These are phyloP conservation scores for Cichlasoma orientale DNA, from an alignment of 2,797 vertebrate species.

Conservation along the genomic window DNA sequence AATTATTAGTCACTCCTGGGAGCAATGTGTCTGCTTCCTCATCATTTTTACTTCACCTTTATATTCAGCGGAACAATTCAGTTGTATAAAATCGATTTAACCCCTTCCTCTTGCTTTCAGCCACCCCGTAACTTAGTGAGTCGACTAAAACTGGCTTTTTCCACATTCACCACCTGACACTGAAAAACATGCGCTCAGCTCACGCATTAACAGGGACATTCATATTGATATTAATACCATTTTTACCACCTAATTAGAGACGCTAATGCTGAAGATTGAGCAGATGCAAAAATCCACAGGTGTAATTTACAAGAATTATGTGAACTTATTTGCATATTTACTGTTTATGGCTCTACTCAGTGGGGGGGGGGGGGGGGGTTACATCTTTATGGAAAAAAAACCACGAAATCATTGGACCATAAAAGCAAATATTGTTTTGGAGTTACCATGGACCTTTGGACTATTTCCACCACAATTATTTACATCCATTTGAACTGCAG, in stretches of 20 bases:
- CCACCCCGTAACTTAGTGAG: background rate
- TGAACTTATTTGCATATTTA: background rate
- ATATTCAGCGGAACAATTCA: constrained; percentile 9
- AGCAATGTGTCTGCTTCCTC: constrained; percentile 24
- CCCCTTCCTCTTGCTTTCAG: constrained; percentile 9
- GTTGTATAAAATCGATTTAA: constrained; percentile 19
- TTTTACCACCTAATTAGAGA: background rate
- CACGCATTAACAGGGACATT: background rate
- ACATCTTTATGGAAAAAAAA: constrained; percentile 3
- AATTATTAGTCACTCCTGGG: constrained; percentile 35
- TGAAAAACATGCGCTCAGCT: background rate
- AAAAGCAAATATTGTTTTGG: background rate
- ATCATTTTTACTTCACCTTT: constrained; percentile 35
- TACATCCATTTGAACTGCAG: constrained; percentile 11
- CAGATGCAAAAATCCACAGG: background rate
- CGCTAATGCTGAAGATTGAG: background rate
- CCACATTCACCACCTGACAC: background rate
- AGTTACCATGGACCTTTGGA: background rate
- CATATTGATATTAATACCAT: background rate
- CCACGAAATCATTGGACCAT: background rate
- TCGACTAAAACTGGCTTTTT: background rate
- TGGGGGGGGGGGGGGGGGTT: background rate
- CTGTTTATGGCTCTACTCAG: background rate
- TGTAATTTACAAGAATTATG: background rate
- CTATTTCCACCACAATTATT: constrained; percentile 2